Conservation (phyloP, 2,113 vertebrate genomes). For the Chaetops frenatus region DNA sequence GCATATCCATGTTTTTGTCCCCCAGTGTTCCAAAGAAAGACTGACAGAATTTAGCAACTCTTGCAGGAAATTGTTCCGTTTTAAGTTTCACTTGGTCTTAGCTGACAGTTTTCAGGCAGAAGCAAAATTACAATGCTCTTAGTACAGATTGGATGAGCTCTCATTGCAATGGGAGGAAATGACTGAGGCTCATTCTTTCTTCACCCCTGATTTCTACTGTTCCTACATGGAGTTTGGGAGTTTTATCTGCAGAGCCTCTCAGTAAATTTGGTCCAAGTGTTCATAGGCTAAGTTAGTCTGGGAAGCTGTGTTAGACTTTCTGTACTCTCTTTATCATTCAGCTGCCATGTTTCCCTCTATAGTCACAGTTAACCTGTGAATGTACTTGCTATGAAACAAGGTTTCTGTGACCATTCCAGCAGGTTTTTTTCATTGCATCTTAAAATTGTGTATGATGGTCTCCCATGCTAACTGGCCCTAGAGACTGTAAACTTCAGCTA, state of each 20-base stretch:
- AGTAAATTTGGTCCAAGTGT: slow-evolving; percentile 29
- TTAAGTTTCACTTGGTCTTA: background rate
- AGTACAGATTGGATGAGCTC: background rate
- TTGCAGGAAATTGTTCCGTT: background rate
- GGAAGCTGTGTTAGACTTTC: slow-evolving; percentile 47
- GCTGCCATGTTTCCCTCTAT: slow-evolving; percentile 41
- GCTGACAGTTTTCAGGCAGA: background rate
- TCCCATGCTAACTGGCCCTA: slow-evolving; percentile 39
- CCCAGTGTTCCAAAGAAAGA: background rate
- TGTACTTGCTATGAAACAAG: slow-evolving; percentile 57
- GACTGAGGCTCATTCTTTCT: background rate
- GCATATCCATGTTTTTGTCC: background rate
- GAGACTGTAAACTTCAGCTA: slow-evolving; percentile 23
- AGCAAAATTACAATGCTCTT: background rate
- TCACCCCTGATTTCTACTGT: background rate
- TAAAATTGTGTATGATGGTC: slow-evolving; percentile 49
- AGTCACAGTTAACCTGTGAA: slow-evolving; percentile 55
- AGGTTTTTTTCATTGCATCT: slow-evolving; percentile 35
- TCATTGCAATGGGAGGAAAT: background rate
- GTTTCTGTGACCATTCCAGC: slow-evolving; percentile 58
- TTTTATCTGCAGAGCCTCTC: background rate
- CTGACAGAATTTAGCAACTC: background rate
- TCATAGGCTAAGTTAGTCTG: slow-evolving; percentile 36
- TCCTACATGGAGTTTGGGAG: background rate
- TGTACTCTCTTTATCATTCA: slow-evolving; percentile 41